Evolutionary conservation across 2,797 vertebrate species (phyloP), one percentile per base, ranked within the genome.

Genomic region (Lutjanus argentimaculatus): DNA sequence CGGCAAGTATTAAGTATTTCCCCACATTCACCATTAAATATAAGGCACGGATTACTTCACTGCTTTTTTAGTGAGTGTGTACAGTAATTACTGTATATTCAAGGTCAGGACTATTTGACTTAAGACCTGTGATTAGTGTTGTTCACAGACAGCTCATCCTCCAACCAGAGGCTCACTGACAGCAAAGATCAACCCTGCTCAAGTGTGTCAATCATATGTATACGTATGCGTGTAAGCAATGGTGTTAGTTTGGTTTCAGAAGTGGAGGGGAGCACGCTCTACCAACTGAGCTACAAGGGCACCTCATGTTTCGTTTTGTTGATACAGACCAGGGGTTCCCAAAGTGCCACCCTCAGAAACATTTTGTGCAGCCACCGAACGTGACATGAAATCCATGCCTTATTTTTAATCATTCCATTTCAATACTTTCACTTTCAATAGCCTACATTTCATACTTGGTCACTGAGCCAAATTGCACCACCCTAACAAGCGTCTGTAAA

Each of bases 61-160:
- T 72, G 74, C 71, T 86, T 82, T 88, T 88, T 83, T 59, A 71
- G 86, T 68, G 67, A 55, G 48, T 65, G 63, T 77, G 67, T 55
- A 55, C 66, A 19, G 53, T 86, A 86, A 89, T 92, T 90, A 88
- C 75, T 51, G 72, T 83, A 75, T 68, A 78, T 73, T 75, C 21
- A 85, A 68, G 79, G 72, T 88, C 80, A 70, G 72, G 72, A 64
- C 53, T 51, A 56, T 81, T 71, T 84, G 56, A 76, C 73, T 67
- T 49, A 68, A 83, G 79, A 81, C 59, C 85, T 92, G 84, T 88
- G 85, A 89, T 91, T 89, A 89, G 75, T 64, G 81, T 78, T 72
- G 80, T 72, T 75, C 67, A 42, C 82, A 89, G 75, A 78, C 79
- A 59, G 65, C 42, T 59, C 56, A 30, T 80, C 46, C 79, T 83